Percentiles rank a stretch among this genome's conserved stretches.
These are phyloP conservation scores for Genyomyrus donnyi DNA, from an alignment of 2,113 vertebrate species.

Conservation along the genomic window DNA sequence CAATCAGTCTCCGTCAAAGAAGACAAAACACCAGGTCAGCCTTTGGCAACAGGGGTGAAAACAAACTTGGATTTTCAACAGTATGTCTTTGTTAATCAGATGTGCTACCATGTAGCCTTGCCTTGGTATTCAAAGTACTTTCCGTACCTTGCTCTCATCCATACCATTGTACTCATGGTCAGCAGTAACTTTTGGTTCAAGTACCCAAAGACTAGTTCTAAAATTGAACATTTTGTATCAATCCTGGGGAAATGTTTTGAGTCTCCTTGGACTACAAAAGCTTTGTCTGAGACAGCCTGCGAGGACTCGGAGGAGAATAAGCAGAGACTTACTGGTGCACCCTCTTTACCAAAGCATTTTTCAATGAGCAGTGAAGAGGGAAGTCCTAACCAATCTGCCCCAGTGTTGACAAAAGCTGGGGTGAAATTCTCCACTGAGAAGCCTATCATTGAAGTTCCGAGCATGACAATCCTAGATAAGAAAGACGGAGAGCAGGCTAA, in stretches of 20 bases:
- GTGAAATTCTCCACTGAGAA: slow-evolving; percentile 86
- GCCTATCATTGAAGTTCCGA: slow-evolving; percentile 76
- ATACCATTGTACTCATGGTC: slow-evolving; percentile 93
- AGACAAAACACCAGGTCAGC: slow-evolving; percentile 44
- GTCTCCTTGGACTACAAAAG: slow-evolving; percentile 97
- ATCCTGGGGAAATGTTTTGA: slow-evolving; percentile 94
- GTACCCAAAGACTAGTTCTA: slow-evolving; percentile 96
- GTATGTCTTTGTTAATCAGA: slow-evolving; percentile 96
- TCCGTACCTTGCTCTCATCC: slow-evolving; percentile 91
- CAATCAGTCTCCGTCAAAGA: slow-evolving; percentile 32
- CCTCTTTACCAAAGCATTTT: slow-evolving; percentile 70
- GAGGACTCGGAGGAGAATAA: slow-evolving; percentile 96
- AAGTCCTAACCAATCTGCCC: slow-evolving; percentile 69
- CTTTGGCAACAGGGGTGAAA: slow-evolving; percentile 67
- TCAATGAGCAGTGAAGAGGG: slow-evolving; percentile 79
- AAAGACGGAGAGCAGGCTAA: slow-evolving; percentile 84
- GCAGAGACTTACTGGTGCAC: slow-evolving; percentile 76
- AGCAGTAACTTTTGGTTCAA: slow-evolving; percentile 99
- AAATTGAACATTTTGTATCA: slow-evolving; percentile 96
- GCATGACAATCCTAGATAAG: slow-evolving; percentile 83
- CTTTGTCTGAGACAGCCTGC: slow-evolving; percentile 88
- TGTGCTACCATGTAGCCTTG: slow-evolving; percentile 93
- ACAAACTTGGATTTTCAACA: slow-evolving; percentile 96
- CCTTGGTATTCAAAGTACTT: slow-evolving; percentile 99
- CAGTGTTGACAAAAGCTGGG: slow-evolving; percentile 75